Evolutionary conservation across 2,113 vertebrate genomes (phyloP), one percentile per base, ranked within the genome.

Genomic region (Smithornis capensis): DNA sequence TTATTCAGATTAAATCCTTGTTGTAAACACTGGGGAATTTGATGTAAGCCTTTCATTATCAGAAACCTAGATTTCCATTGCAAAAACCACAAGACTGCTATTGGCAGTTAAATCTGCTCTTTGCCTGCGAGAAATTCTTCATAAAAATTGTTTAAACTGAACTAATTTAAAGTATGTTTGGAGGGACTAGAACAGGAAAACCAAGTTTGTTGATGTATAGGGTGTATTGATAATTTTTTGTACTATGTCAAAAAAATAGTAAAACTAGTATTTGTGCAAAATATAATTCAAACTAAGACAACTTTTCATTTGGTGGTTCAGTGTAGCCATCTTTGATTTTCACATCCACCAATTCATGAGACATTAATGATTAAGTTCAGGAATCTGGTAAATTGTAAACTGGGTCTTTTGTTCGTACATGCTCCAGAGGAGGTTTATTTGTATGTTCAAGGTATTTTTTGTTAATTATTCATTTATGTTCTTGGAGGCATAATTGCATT

Each of bases 251-350:
- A 38, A 59, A 94, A 95, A 84, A 53, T 3, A 89, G 11, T 53
- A 64, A 21, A 68, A 35, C 18, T 45, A 59, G 45, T 86, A n/a
- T 79, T 92, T 50, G 2, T 37, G 35, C 12, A 87, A 91, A 84
- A 40, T 50, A 22, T 17, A 82, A 75, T 81, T 90, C 42, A 86
- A 59, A 21, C 64, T 73, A 87, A 74, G 38, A 24, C 45, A 85
- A 67, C 60, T 44, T 57, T 38, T 69, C 9, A 49, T 68, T 91
- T 89, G 50, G 18, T 76, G 40, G 10, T 18, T 76, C 52, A 31
- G 5, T 70, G 23, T 44, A 77, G 28, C 50, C 31, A 57, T 77
- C 82, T 60, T 95, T 94, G 70, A 94, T 96, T 96, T 97, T 79
- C 63, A 57, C 12, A 80, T 49, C 27, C n/a, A 71, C 28, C 24